These are phyloP conservation scores for Catagonus wagneri DNA, from an alignment of 2,113 vertebrate genomes.

Conservation along the genomic window DNA sequence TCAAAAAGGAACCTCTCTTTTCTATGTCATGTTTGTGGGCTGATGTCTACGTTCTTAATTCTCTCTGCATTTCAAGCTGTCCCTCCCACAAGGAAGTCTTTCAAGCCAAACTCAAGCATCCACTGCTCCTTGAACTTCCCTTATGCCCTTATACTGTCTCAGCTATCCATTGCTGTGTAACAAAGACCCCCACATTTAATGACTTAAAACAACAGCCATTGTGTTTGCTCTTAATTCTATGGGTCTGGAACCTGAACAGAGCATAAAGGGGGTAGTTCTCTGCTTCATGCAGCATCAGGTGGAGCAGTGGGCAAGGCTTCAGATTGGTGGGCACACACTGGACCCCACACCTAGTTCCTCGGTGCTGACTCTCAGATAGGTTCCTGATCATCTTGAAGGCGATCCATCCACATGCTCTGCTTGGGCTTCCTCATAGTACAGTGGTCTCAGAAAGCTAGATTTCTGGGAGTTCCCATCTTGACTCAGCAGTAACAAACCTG, in stretches of 20 bases:
- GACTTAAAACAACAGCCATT: not conserved
- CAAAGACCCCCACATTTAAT: not conserved
- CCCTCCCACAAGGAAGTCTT: not conserved
- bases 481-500: too few species aligned
- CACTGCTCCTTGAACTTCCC: not conserved
- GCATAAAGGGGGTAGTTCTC: not conserved
- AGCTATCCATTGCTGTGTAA: not conserved
- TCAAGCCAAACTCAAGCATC: not conserved
- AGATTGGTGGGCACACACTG: not conserved
- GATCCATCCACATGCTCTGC: rapidly evolving
- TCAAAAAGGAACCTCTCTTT: not conserved
- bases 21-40: not conserved
- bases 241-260: not conserved
- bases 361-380: too few species aligned
- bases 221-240: not conserved
- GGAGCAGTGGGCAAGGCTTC: not conserved
- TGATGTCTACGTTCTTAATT: too few species aligned
- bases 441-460: not conserved
- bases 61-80: not conserved
- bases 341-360: not conserved
- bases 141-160: not conserved
- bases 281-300: not conserved
- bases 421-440: not conserved
- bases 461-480: too few species aligned
- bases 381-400: not conserved